Percentiles rank a stretch among this genome's conserved stretches.
Conservation (phyloP, 2,797 vertebrate species). For the Siniperca obscura region DNA sequence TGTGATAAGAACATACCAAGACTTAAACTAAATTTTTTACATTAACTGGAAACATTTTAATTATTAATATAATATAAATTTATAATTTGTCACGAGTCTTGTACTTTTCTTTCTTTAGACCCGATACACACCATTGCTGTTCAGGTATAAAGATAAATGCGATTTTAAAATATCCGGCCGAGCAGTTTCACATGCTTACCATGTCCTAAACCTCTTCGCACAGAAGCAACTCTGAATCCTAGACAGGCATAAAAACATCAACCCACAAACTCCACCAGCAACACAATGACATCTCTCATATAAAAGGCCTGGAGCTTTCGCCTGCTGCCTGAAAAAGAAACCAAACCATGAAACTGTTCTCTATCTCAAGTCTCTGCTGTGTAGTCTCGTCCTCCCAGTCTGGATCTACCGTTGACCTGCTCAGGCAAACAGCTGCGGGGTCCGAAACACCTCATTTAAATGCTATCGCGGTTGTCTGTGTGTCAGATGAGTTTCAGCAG, state of each 20-base stretch:
- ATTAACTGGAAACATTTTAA: too few relatives aligned
- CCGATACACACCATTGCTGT: neutral
- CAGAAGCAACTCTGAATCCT: neutral
- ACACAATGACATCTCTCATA: neutral
- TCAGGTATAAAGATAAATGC: neutral
- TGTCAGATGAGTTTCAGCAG: neutral
- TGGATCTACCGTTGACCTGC: constrained; percentile 1
- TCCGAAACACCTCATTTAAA: neutral
- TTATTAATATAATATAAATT: too few relatives aligned
- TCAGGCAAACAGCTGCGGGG: constrained; percentile 14
- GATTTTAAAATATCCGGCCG: neutral
- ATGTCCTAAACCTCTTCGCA: neutral
- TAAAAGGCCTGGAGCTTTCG: neutral
- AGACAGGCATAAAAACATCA: neutral
- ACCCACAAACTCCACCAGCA: constrained; percentile 5
- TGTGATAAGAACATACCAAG: neutral
- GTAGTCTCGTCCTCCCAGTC: neutral
- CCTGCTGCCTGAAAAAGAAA: neutral
- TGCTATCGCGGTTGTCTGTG: neutral
- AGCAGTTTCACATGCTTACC: neutral
- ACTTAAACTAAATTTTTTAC: neutral
- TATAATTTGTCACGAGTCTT: neutral
- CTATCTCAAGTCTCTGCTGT: neutral
- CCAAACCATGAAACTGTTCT: neutral
- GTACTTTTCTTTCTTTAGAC: neutral